phyloP scores from a whole-genome alignment of 2,888 invertebrate genomes.

The Epiblema foenella region DNA sequence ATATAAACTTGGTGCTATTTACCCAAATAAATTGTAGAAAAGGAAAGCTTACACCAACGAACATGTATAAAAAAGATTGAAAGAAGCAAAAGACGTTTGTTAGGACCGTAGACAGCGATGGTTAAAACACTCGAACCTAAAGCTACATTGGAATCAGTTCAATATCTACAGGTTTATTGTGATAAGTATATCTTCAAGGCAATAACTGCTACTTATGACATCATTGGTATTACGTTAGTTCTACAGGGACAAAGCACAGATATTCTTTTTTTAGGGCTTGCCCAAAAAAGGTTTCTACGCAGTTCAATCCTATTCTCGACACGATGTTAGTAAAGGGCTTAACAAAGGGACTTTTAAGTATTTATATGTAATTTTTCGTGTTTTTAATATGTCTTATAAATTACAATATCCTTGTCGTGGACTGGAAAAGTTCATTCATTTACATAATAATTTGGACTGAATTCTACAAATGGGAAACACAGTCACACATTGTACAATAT shows the following conservation, averaged over 20 bases:
- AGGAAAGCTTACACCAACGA: too few species aligned
- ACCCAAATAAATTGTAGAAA: too few species aligned
- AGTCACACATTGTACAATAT: background rate
- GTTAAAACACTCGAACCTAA: background rate
- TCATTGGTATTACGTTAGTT: conserved; percentile 4
- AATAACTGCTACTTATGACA: conserved; percentile 12
- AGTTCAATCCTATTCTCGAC: background rate
- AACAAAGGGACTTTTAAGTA: background rate
- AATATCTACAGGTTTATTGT: conserved; percentile 11
- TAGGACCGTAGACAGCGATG: background rate
- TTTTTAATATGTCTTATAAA: too few species aligned
- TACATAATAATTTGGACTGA: background rate
- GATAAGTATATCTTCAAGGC: conserved; percentile 13
- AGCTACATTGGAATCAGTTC: conserved; percentile 14
- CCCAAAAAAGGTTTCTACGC: conserved; percentile 17
- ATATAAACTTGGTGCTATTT: too few species aligned
- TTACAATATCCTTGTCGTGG: too few species aligned
- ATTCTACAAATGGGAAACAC: conserved; percentile 1
- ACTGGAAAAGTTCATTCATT: background rate
- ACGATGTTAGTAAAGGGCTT: background rate
- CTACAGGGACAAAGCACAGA: conserved; percentile 13
- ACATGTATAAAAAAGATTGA: too few species aligned
- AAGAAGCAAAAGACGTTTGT: background rate
- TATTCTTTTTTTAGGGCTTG: conserved; percentile 16
- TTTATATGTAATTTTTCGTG: background rate